Evolutionary conservation across 2,113 vertebrate species (phyloP).

Genomic region (Coregonus clupeaformis): DNA sequence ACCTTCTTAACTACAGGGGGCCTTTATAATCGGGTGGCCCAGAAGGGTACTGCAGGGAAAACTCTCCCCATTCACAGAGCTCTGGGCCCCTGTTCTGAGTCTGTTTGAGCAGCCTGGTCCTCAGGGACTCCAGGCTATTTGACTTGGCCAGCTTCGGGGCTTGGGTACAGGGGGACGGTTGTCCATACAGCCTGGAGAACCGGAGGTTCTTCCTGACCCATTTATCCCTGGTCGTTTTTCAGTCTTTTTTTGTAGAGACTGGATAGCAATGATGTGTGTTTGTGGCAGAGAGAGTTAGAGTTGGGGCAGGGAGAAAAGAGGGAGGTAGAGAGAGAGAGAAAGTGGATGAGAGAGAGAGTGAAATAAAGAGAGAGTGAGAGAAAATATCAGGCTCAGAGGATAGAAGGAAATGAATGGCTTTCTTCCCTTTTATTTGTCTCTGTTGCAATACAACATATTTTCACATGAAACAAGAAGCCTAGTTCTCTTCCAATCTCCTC

Average conservation of each 20-base stretch:
- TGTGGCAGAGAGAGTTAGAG: not conserved
- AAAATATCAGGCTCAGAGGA: not conserved
- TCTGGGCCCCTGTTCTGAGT: constrained; percentile 40
- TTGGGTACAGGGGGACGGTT: constrained; percentile 65
- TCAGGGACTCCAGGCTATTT: constrained; percentile 67
- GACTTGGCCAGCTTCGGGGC: constrained; percentile 54
- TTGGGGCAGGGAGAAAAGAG: not conserved
- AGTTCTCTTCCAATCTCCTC: constrained; percentile 55
- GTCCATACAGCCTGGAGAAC: constrained; percentile 61
- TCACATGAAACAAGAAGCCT: constrained; percentile 28
- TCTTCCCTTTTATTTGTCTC: constrained; percentile 25
- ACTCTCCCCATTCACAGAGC: constrained; percentile 67
- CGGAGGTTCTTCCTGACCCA: constrained; percentile 69
- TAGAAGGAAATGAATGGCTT: constrained; percentile 56
- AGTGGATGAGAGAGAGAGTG: not conserved
- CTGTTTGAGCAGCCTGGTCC: constrained; percentile 44
- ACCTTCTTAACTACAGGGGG: constrained; percentile 58
- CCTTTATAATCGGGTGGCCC: constrained; percentile 58
- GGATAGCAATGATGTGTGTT: not conserved
- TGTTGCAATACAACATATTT: constrained; percentile 7
- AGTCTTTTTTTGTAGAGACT: not conserved
- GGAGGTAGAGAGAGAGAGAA: not conserved
- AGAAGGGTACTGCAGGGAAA: constrained; percentile 58
- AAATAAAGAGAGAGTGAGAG: not conserved
- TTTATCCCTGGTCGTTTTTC: constrained; percentile 56